phyloP scores from a whole-genome alignment of 2,113 vertebrate species.

The Brachirus orientalis region DNA sequence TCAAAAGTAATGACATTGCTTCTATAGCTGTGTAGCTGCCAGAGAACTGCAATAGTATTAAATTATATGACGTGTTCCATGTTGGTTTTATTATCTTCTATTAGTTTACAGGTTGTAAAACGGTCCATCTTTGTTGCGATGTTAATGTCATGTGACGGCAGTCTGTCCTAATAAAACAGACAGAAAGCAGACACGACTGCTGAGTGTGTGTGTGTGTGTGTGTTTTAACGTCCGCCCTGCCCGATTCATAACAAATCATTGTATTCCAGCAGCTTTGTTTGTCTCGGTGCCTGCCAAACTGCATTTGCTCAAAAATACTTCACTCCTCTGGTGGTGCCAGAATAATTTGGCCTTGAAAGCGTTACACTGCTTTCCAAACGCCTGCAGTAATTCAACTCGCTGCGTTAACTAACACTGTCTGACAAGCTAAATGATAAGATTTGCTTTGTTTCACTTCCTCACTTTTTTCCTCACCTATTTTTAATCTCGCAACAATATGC shows the following conservation, averaged over 20 bases:
- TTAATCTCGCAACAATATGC: conserved; percentile 63
- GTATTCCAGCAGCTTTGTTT: conserved; percentile 53
- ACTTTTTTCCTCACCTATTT: background rate
- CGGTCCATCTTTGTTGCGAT: background rate
- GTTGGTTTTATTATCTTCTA: background rate
- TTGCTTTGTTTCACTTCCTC: conserved; percentile 60
- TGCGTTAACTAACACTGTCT: conserved; percentile 56
- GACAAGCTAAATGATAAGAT: conserved; percentile 61
- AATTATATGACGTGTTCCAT: background rate
- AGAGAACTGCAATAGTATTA: too few species aligned
- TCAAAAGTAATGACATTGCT: too few species aligned
- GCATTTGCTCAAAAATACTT: conserved; percentile 47
- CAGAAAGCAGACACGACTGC: conserved; percentile 14
- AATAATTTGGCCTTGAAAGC: conserved; percentile 35
- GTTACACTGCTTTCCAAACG: conserved; percentile 25
- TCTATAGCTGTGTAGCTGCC: too few species aligned
- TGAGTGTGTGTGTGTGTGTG: background rate
- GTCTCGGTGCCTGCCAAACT: conserved; percentile 56
- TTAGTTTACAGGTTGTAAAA: conserved; percentile 4
- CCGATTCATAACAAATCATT: conserved; percentile 61
- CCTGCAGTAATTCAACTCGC: conserved; percentile 48
- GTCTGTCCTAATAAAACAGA: background rate
- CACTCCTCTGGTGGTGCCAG: conserved; percentile 23
- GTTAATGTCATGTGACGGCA: conserved; percentile 12
- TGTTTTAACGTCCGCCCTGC: conserved; percentile 16